Conservation (phyloP, 2,888 invertebrate species). For the Drosophila conformis region DNA sequence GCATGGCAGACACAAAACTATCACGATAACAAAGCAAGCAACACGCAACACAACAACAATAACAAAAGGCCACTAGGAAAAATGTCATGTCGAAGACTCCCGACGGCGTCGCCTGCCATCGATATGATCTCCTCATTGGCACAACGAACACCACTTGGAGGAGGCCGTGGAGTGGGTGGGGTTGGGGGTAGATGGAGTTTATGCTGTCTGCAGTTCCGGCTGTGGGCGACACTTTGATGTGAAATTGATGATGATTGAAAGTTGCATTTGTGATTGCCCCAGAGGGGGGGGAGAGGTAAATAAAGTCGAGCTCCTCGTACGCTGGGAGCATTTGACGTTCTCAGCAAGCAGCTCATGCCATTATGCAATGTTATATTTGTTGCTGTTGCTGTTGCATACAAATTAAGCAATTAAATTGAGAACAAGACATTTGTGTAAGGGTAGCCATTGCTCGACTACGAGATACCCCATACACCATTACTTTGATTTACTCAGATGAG, state of each 20-base stretch:
- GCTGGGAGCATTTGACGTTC: conserved; percentile 17
- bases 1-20: conserved; percentile 52
- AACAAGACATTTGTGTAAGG: conserved; percentile 22
- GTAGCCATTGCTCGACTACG: neutral
- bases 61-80: conserved; percentile 32
- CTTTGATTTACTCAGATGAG: neutral
- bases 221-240: conserved; percentile 83
- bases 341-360: conserved; percentile 28
- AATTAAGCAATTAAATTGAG: conserved; percentile 69
- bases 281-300: neutral
- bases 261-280: conserved; percentile 45
- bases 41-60: conserved; percentile 26
- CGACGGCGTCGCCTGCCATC: conserved; percentile 50
- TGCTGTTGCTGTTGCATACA: conserved; percentile 50
- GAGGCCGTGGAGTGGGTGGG: neutral
- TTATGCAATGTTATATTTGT: conserved; percentile 49
- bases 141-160: conserved; percentile 24
- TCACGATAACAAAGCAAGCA: conserved; percentile 26
- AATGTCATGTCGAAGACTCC: conserved; percentile 62
- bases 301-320: conserved; percentile 2
- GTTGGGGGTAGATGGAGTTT: neutral
- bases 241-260: conserved; percentile 84
- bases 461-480: neutral
- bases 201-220: conserved; percentile 57
- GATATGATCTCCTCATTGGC: conserved; percentile 77